A percentile compares a stretch with the other conserved stretches of the same genome.
These are phyloP conservation scores for Indri indri DNA, from an alignment of 2,113 vertebrate species.

Conservation along the genomic window DNA sequence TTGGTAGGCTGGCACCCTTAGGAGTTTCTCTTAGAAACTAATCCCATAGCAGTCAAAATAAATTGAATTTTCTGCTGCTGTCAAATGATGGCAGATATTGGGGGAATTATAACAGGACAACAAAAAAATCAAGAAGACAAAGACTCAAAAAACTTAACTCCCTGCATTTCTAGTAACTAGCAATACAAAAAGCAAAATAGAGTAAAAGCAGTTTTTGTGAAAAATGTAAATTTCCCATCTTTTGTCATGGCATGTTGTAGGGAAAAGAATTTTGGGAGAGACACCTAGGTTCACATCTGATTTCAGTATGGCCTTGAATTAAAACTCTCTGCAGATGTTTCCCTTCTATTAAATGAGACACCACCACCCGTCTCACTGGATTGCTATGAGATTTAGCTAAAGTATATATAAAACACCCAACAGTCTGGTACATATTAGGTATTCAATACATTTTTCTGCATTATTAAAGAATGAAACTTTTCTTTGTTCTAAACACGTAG, in stretches of 20 bases:
- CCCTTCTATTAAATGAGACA: neutral
- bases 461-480: neutral
- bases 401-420: neutral
- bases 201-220: neutral
- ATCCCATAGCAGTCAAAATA: constrained; percentile 22
- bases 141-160: constrained; percentile 8
- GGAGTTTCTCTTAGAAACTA: constrained; percentile 43
- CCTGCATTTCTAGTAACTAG: neutral
- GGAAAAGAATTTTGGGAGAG: neutral
- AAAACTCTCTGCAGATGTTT: neutral
- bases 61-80: constrained; percentile 11
- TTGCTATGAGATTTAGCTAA: neutral
- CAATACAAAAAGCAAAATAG: neutral
- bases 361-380: neutral
- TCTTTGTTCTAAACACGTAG: neutral
- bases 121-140: neutral
- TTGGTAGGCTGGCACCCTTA: neutral
- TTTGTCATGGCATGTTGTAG: neutral
- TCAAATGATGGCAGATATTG: constrained; percentile 11
- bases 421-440: neutral
- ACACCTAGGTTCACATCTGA: neutral
- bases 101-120: neutral
- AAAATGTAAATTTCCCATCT: constrained; percentile 6
- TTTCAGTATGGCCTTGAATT: neutral
- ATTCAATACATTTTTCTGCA: neutral